A percentile compares a stretch with the other conserved stretches of the same genome.
Conservation (phyloP, 2,888 invertebrate genomes). For the Stenodema calcarata region DNA sequence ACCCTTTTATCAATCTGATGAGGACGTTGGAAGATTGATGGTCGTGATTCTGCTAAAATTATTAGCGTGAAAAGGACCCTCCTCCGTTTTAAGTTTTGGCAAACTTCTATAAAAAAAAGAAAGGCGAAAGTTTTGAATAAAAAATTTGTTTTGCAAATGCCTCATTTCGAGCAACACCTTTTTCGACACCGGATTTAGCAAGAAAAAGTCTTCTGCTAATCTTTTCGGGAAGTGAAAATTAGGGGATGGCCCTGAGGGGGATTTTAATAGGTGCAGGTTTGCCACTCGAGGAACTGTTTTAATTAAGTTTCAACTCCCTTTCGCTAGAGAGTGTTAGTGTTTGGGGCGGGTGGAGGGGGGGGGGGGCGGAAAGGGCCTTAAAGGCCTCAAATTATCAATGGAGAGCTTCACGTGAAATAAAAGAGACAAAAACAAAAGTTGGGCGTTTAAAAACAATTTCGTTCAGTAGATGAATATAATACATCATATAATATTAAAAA, state of each 20-base stretch:
- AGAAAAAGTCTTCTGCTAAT: background rate
- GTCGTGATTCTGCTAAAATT: background rate
- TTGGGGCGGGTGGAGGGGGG: background rate
- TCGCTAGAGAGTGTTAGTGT: background rate
- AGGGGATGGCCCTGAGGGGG: background rate
- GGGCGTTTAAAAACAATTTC: no score
- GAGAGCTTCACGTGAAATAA: no score
- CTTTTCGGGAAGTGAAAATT: background rate
- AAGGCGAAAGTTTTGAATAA: constrained; percentile 29
- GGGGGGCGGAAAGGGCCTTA: background rate
- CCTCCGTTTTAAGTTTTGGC: background rate
- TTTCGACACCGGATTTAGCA: background rate
- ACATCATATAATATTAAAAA: no score
- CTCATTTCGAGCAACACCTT: constrained; percentile 29
- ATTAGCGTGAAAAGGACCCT: background rate
- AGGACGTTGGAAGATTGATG: background rate
- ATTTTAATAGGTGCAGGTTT: background rate
- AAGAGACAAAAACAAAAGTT: no score
- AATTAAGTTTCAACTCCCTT: constrained; percentile 4
- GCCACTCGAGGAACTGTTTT: constrained; percentile 21
- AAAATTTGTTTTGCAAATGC: constrained; percentile 41
- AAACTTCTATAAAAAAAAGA: background rate
- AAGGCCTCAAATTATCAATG: background rate
- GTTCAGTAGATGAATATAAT: no score
- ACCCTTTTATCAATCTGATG: background rate